Evolutionary conservation across 2,113 vertebrate species (phyloP), one percentile per base, ranked within the genome.

Genomic region (Rhinopomastus cyanomelas): DNA sequence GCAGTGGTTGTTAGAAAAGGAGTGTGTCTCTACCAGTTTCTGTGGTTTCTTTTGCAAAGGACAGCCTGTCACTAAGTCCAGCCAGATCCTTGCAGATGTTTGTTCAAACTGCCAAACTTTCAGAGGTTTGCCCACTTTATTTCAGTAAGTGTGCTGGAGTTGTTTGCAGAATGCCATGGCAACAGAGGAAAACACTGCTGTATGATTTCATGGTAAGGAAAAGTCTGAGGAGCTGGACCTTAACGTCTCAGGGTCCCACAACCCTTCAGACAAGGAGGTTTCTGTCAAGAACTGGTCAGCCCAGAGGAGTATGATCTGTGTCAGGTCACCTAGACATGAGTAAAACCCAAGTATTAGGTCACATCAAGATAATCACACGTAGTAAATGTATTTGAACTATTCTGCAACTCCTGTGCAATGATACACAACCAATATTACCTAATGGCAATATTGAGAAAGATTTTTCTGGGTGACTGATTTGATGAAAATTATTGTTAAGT

Each of bases 31-130:
- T 53, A 72, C 39, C 36, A 42, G 3, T 72, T 86, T 88, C 66
- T 90, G 90, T 91, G 94, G 76, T 86, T 89, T 91, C 49, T 86
- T 84, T 86, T 79, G 53, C 66, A 95, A 79, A 88, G 77, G 57
- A 91, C 68, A 91, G 69, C 8, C 51, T 89, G 91, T 93, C 85
- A 73, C 27, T 42, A 72, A 34, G 73, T 61, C 74, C 66, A 94
- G 83, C 34, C 88, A 88, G 76, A 44, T 81, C 65, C 32, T 87
- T 10, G 1, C 88, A 95, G 93, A 86, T 59, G 1, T 95, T 92
- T 92, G 56, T 88, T 91, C 80, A 72, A 78, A 81, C 91, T 93
- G 80, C 91, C 89, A 91, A 53, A 78, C 68, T 83, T 60, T 22
- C 26, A 64, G 61, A 92, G 68, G 60, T 91, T 95, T 94, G 69